A percentile compares a stretch with the other conserved stretches of the same genome.
These are phyloP conservation scores for Trichoplax adhaerens DNA, from an alignment of 37 sponge, comb jelly and placozoan species.

Conservation along the genomic window DNA sequence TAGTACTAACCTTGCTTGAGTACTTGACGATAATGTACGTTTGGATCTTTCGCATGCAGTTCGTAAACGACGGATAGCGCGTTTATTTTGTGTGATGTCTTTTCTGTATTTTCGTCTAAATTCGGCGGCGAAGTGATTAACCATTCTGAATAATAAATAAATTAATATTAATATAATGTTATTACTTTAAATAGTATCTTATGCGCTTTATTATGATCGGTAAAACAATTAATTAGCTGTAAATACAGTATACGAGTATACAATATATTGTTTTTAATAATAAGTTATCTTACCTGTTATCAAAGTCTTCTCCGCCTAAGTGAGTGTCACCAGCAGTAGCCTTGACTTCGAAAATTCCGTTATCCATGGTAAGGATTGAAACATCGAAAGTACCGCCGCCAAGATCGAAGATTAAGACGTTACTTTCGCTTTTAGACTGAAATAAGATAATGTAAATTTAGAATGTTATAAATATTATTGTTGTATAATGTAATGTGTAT, in stretches of 20 bases:
- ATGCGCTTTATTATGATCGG: too few species aligned
- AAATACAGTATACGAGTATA: too few species aligned
- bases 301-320: constrained; percentile 90
- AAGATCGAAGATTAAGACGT: constrained; percentile 86
- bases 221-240: too few species aligned
- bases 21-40: constrained; percentile 77
- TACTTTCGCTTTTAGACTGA: constrained; percentile 35
- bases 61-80: constrained; percentile 71
- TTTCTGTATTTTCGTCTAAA: constrained; percentile 76
- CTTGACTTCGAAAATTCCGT: constrained; percentile 82
- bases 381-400: constrained; percentile 95
- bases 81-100: constrained; percentile 47
- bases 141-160: constrained; percentile 24
- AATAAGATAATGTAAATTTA: too few species aligned
- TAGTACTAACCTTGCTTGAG: constrained; percentile 28
- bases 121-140: constrained; percentile 57
- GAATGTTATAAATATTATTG: too few species aligned
- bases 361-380: constrained; percentile 63
- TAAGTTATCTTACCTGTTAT: constrained; percentile 19
- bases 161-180: too few species aligned
- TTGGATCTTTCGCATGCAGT: constrained; percentile 88
- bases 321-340: constrained; percentile 89
- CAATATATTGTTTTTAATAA: too few species aligned
- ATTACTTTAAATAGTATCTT: too few species aligned
- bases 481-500: too few species aligned